A percentile compares a stretch with the other conserved stretches of the same genome.
Conservation (phyloP, 2,888 invertebrate genomes). For the Isoperla grammatica region DNA sequence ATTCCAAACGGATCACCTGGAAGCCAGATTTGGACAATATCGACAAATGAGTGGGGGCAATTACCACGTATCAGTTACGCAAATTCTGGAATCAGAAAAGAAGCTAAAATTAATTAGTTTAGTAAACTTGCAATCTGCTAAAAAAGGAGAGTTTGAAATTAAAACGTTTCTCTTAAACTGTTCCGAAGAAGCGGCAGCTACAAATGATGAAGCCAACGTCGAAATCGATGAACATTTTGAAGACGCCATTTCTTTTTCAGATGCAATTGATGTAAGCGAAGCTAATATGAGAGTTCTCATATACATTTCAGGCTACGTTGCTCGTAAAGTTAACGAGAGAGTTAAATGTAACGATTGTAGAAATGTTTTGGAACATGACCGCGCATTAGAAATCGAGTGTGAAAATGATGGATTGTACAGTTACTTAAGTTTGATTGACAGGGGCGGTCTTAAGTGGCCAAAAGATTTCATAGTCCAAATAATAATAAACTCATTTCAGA, state of each 20-base stretch:
- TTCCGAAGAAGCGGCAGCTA: not conserved
- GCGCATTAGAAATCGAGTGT: not conserved
- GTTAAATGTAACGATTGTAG: not conserved
- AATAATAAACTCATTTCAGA: not conserved
- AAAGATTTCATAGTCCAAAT: not conserved
- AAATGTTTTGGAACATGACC: not conserved
- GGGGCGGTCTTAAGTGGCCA: not conserved
- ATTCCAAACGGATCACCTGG: constrained; percentile 31
- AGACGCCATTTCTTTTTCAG: not conserved
- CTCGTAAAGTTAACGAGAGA: not conserved
- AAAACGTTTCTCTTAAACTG: not conserved
- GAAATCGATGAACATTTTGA: not conserved
- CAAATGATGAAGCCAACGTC: not conserved
- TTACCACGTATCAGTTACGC: constrained; percentile 23
- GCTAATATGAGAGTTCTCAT: not conserved
- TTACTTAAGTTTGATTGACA: not conserved
- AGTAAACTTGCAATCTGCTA: not conserved
- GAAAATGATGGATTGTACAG: not conserved
- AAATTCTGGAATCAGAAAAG: constrained; percentile 27
- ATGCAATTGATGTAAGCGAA: not conserved
- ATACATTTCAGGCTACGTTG: not conserved
- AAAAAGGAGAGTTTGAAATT: not conserved
- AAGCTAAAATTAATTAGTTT: constrained; percentile 16
- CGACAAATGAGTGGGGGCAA: constrained; percentile 27
- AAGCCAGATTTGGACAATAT: constrained; percentile 29